Evolutionary conservation across 2,888 invertebrate genomes (phyloP).

Genomic region (Ernsta delagoae): DNA sequence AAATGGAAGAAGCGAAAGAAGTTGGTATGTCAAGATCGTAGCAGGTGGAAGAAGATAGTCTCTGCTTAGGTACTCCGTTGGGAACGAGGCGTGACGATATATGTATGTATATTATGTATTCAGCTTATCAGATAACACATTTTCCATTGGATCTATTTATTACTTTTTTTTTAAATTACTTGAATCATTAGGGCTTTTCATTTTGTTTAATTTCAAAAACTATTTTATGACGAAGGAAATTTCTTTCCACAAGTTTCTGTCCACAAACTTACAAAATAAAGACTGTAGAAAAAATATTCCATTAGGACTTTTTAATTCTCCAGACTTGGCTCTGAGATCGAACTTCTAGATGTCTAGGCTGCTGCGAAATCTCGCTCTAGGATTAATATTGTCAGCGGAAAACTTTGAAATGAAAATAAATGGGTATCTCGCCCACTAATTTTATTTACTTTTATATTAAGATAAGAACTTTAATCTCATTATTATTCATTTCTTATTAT

Average conservation of each 20-base stretch:
- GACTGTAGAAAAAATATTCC: constrained; percentile 16
- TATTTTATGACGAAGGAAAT: not conserved
- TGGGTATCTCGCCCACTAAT: constrained; percentile 2
- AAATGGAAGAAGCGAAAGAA: too few species aligned
- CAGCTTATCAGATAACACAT: not conserved
- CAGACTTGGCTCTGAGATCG: constrained; percentile 23
- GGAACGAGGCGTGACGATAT: too few species aligned
- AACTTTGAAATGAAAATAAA: constrained; percentile 17
- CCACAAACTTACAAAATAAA: not conserved
- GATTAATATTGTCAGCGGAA: constrained; percentile 25
- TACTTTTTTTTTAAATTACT: too few species aligned
- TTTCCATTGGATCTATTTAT: too few species aligned
- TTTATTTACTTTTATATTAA: not conserved
- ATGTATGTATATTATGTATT: too few species aligned
- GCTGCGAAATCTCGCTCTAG: constrained; percentile 13
- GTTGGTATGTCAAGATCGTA: too few species aligned
- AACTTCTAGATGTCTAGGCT: constrained; percentile 22
- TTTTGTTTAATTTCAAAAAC: not conserved
- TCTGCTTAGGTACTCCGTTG: too few species aligned
- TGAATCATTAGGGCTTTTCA: not conserved
- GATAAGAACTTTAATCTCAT: too few species aligned
- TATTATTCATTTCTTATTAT: too few species aligned
- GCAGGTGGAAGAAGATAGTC: too few species aligned
- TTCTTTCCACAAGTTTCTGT: not conserved
- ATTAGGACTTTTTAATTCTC: constrained; percentile 27